phyloP scores from a whole-genome alignment of 2,113 vertebrate species.

The Thamnophis sirtalis region DNA sequence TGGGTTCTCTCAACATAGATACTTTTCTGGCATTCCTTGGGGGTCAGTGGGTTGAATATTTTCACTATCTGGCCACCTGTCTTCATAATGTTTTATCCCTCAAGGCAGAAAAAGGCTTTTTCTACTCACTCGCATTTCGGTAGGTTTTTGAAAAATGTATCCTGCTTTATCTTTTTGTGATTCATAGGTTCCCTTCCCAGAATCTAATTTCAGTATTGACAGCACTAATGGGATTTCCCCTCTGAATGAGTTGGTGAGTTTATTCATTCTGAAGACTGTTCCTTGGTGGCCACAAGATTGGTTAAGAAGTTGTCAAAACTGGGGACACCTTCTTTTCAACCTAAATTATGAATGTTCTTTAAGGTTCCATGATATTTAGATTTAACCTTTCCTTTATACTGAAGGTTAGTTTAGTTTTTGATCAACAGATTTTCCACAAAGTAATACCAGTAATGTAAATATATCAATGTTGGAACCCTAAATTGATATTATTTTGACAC shows the following conservation, averaged over 20 bases:
- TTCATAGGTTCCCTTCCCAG: background rate
- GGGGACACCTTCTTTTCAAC: background rate
- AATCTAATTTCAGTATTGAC: background rate
- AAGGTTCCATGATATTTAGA: background rate
- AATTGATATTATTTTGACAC: background rate
- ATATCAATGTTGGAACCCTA: background rate
- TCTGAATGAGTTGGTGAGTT: background rate
- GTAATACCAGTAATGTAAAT: background rate
- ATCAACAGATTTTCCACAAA: background rate
- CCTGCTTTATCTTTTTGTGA: background rate
- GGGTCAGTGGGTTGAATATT: background rate
- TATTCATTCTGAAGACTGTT: background rate
- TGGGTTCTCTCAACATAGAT: background rate
- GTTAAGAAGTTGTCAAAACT: background rate
- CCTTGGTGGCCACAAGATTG: background rate
- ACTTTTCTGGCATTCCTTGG: background rate
- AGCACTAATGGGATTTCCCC: background rate
- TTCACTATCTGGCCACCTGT: background rate
- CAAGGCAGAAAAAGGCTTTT: background rate
- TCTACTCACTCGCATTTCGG: background rate
- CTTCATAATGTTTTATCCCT: background rate
- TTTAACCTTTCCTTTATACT: background rate
- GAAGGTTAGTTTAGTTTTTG: background rate
- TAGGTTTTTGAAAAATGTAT: background rate
- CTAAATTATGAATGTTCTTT: background rate